phyloP scores from a whole-genome alignment of 2,113 vertebrate species.

The Mungos mungo region DNA sequence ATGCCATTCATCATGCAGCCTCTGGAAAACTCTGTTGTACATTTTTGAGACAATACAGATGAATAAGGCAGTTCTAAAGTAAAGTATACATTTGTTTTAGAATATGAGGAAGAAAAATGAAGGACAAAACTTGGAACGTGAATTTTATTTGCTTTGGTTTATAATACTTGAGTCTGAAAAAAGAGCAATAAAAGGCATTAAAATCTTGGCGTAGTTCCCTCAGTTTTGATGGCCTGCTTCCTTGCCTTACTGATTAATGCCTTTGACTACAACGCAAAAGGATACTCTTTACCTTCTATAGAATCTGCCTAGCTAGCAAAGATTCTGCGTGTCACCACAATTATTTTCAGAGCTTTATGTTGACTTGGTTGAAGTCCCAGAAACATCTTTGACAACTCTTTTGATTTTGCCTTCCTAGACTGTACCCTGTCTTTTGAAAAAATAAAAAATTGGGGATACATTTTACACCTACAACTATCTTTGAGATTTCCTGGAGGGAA shows the following conservation, averaged over 20 bases:
- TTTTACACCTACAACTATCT: background rate
- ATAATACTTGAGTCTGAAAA: background rate
- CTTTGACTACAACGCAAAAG: background rate
- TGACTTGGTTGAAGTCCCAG: background rate
- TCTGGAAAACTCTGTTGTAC: background rate
- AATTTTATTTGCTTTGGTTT: conserved; percentile 30
- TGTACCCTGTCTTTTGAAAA: background rate
- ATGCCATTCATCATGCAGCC: background rate
- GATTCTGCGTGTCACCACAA: background rate
- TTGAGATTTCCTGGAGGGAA: background rate
- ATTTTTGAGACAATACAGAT: background rate
- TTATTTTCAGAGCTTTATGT: conserved; percentile 3
- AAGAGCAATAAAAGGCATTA: background rate
- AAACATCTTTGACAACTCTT: background rate
- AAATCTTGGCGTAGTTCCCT: background rate
- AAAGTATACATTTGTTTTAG: background rate
- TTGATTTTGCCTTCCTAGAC: background rate
- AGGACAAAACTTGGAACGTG: background rate
- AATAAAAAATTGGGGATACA: background rate
- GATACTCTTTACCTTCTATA: background rate
- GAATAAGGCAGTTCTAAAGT: background rate
- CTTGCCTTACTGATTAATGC: background rate
- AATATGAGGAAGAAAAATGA: background rate
- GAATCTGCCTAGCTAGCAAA: background rate
- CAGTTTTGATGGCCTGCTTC: background rate